Percentiles rank a stretch among this genome's conserved stretches.
Evolutionary conservation across 2,113 vertebrate genomes (phyloP).

Genomic region (Nibea albiflora): DNA sequence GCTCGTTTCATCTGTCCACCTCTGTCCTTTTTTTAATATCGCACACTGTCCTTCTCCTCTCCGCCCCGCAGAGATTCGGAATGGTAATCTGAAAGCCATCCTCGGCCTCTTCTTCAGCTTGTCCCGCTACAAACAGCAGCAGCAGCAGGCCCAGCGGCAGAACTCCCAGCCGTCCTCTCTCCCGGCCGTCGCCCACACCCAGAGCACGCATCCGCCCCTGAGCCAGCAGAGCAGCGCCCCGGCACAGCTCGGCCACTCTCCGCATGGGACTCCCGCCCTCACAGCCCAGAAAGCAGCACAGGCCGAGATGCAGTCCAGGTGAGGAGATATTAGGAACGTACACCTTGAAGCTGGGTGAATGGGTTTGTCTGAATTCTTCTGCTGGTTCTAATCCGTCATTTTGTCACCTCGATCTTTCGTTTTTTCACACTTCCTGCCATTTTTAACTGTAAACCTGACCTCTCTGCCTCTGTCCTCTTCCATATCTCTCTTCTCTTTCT

Average conservation of each 20-base stretch:
- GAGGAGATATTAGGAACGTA: constrained; percentile 35
- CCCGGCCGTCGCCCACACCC: constrained; percentile 67
- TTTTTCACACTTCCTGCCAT: constrained; percentile 66
- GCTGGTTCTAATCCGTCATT: constrained; percentile 51
- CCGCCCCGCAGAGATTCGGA: constrained; percentile 91
- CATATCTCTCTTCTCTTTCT: constrained; percentile 84
- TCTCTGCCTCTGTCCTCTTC: constrained; percentile 74
- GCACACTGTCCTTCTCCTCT: neutral
- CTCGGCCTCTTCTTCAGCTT: constrained; percentile 98
- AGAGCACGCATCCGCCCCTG: constrained; percentile 76
- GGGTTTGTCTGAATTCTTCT: neutral
- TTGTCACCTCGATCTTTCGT: constrained; percentile 55
- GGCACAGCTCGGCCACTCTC: constrained; percentile 72
- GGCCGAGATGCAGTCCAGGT: constrained; percentile 96
- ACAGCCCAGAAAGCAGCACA: constrained; percentile 88
- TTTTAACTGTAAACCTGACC: constrained; percentile 55
- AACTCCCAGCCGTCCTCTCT: constrained; percentile 52
- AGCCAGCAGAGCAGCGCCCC: constrained; percentile 81
- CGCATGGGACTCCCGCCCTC: constrained; percentile 79
- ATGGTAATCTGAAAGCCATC: constrained; percentile 99
- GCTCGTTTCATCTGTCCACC: neutral
- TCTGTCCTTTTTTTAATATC: neutral
- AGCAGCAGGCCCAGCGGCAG: constrained; percentile 87
- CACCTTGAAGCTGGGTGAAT: neutral
- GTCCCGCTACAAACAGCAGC: constrained; percentile 98